Evolutionary conservation across 2,888 invertebrate species (phyloP).

Genomic region (Pollenia amentaria): DNA sequence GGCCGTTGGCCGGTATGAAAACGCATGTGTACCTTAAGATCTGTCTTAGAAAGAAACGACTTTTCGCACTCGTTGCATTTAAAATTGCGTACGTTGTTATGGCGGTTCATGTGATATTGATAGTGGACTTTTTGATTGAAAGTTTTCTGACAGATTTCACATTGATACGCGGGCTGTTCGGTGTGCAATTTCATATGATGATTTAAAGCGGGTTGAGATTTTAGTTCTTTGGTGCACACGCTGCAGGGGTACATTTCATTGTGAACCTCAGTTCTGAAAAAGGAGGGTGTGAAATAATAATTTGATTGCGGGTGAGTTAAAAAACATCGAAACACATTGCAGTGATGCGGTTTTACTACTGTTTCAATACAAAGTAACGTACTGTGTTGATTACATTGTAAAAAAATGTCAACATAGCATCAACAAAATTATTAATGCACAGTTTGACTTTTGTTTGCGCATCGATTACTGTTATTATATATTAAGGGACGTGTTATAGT

Average conservation of each 20-base stretch:
- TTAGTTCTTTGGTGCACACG: conserved; percentile 74
- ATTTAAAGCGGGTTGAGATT: conserved; percentile 74
- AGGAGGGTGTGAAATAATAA: too few species aligned
- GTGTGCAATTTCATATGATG: conserved; percentile 77
- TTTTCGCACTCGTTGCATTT: conserved; percentile 78
- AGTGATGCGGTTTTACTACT: too few species aligned
- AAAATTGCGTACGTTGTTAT: conserved; percentile 79
- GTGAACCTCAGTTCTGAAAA: conserved; percentile 73
- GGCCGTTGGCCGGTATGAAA: conserved; percentile 78
- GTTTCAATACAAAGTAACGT: too few species aligned
- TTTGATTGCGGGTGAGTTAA: too few species aligned
- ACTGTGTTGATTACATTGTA: too few species aligned
- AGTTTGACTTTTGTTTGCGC: too few species aligned
- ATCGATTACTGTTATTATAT: too few species aligned
- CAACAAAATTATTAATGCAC: too few species aligned
- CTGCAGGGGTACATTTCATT: conserved; percentile 73
- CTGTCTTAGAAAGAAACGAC: conserved; percentile 77
- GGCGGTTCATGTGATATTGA: conserved; percentile 77
- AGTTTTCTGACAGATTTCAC: conserved; percentile 77
- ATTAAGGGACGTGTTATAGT: too few species aligned
- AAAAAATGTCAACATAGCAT: too few species aligned
- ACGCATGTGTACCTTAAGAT: conserved; percentile 78
- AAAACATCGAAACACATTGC: too few species aligned
- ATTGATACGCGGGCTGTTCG: conserved; percentile 71
- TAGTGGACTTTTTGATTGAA: conserved; percentile 79